Base-by-base conservation (phyloP, 2,797 vertebrate species). In the Silurus aristotelis region DNA sequence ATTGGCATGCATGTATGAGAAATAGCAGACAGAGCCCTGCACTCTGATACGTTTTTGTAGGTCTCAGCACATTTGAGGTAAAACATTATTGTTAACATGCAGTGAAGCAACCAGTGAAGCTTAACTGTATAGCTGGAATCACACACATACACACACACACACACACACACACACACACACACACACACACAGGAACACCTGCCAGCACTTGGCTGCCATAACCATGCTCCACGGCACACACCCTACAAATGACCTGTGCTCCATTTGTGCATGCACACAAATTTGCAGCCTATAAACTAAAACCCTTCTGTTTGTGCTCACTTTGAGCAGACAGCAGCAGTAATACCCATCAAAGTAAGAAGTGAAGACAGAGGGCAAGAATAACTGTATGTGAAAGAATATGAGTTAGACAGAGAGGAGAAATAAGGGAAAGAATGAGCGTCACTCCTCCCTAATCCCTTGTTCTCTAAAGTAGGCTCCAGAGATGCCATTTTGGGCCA, bases 171-270 rank as follows among this genome's bases (percentile, higher is more conserved):
- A 61, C 60, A 67, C 46, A 43, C 31, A 75, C 64, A 83, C n/a
- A 71, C 25, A 78, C 43, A 83, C 6, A 82, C 19, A 60, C 43
- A 46, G 46, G 61, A 71, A 91, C 93, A 95, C 94, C 94, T 94
- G 93, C 93, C 93, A 83, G 87, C 89, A 90, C 93, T 94, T 94
- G 94, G 94, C 94, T 95, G 94, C 92, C 92, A 90, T 83, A 84
- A 90, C 90, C 88, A 93, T 91, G 93, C 92, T 92, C 90, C 93
- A 93, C 91, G 92, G 93, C 92, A 89, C 91, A 66, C 77, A 87
- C 82, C 68, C 86, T 71, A 38, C 82, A 84, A 84, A 84, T 87
- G 86, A 79, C 68, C 86, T 87, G 76, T 84, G 82, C 38, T 79
- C 83, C 76, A 83, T 80, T 84, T 84, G 68, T 84, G 76, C 86